phyloP scores from a whole-genome alignment of 2,113 vertebrate genomes.

The Lepus timidus region DNA sequence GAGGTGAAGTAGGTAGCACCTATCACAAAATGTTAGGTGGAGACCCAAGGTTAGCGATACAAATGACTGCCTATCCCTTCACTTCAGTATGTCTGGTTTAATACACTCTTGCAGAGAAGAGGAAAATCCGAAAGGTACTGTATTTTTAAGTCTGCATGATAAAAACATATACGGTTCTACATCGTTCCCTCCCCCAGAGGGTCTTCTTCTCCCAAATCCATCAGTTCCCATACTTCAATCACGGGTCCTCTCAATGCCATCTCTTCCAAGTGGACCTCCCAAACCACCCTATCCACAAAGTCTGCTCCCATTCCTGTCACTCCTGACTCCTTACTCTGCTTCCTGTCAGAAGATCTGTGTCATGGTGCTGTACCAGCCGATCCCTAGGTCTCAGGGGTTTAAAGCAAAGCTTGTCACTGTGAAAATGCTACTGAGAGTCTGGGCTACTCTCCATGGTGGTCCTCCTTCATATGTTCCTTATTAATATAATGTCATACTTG shows the following conservation, averaged over 20 bases:
- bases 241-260: neutral
- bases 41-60: neutral
- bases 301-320: neutral
- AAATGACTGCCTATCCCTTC: neutral
- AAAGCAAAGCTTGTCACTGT: neutral
- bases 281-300: neutral
- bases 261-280: neutral
- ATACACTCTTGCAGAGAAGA: neutral
- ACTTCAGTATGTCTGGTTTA: neutral
- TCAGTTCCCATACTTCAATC: neutral
- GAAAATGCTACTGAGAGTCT: neutral
- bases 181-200: neutral
- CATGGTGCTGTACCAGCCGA: neutral
- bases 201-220: no score
- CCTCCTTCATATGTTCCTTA: neutral
- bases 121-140: neutral
- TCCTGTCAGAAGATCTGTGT: neutral
- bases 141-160: neutral
- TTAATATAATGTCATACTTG: neutral
- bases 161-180: neutral
- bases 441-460: neutral
- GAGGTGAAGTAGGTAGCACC: slow-evolving; percentile 33
- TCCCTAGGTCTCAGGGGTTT: neutral
- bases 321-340: neutral
- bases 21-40: neutral